Evolutionary conservation across 1,140 invertebrate genomes (phyloP).

Genomic region (Atopsyche davidsoni): DNA sequence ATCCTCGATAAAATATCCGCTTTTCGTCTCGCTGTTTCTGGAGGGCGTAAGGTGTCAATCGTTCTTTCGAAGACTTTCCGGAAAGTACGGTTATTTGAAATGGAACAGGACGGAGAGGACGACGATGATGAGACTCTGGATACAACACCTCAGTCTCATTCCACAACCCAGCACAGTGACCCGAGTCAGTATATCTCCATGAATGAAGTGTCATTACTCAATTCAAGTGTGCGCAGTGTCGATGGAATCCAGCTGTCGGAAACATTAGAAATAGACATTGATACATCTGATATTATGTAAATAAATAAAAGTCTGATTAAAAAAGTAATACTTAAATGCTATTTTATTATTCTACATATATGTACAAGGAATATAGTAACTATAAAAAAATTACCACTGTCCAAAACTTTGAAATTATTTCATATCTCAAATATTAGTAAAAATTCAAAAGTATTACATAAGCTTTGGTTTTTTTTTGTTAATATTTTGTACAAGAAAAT

Average conservation of each 20-base stretch:
- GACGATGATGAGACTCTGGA: conserved; percentile 63
- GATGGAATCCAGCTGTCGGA: conserved; percentile 17
- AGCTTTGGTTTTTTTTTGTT: too few relatives aligned
- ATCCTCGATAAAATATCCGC: conserved; percentile 70
- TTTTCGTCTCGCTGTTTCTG: conserved; percentile 74
- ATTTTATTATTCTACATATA: conserved; percentile 24
- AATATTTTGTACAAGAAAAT: too few relatives aligned
- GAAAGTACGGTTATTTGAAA: conserved; percentile 82
- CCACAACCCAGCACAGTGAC: conserved; percentile 25
- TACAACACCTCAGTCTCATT: conserved; percentile 39
- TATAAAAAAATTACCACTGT: too few relatives aligned
- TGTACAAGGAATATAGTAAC: too few relatives aligned
- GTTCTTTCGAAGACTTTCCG: conserved; percentile 72
- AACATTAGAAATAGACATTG: conserved; percentile 20
- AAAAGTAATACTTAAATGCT: conserved; percentile 19
- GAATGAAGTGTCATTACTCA: conserved; percentile 17
- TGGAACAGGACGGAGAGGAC: conserved; percentile 88
- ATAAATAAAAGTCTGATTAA: neutral
- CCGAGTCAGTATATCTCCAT: conserved; percentile 23
- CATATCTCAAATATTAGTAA: too few relatives aligned
- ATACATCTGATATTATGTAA: conserved; percentile 19
- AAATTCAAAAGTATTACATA: too few relatives aligned
- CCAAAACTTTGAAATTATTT: too few relatives aligned
- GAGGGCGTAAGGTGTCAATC: conserved; percentile 80
- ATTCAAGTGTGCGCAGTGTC: conserved; percentile 7